phyloP scores from a whole-genome alignment of 1,140 invertebrate genomes.

The Drosophila arawakana region DNA sequence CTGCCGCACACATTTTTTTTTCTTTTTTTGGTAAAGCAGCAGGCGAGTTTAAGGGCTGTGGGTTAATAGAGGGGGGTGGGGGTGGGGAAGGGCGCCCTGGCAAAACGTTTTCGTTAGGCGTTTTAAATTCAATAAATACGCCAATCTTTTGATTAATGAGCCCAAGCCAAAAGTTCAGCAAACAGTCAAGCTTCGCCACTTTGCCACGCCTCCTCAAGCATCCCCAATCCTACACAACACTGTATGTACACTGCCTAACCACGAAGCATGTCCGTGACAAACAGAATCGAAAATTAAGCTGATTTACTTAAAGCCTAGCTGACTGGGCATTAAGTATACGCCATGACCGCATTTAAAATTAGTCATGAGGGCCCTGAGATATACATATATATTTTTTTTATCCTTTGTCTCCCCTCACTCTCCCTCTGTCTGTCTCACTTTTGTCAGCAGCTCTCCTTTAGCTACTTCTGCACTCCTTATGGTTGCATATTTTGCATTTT shows the following conservation, averaged over 20 bases:
- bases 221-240: neutral
- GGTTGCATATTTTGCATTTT: constrained; percentile 52
- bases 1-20: neutral
- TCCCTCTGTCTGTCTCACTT: neutral
- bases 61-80: constrained; percentile 1
- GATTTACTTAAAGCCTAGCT: constrained; percentile 24
- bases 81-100: neutral
- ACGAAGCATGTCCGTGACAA: constrained; percentile 20
- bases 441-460: neutral
- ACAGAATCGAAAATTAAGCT: constrained; percentile 22
- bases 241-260: neutral
- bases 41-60: neutral
- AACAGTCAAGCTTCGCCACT: no score
- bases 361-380: constrained; percentile 32
- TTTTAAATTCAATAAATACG: constrained; percentile 57
- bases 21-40: no score
- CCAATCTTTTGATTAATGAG: constrained; percentile 50
- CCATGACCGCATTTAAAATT: constrained; percentile 22
- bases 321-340: constrained; percentile 23
- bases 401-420: no score
- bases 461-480: neutral
- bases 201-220: neutral
- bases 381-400: no score
- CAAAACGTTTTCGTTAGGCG: constrained; percentile 2
- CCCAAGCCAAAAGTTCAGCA: neutral